These are phyloP conservation scores for Apodemia zela DNA, from an alignment of 2,888 invertebrate species.

Conservation along the genomic window DNA sequence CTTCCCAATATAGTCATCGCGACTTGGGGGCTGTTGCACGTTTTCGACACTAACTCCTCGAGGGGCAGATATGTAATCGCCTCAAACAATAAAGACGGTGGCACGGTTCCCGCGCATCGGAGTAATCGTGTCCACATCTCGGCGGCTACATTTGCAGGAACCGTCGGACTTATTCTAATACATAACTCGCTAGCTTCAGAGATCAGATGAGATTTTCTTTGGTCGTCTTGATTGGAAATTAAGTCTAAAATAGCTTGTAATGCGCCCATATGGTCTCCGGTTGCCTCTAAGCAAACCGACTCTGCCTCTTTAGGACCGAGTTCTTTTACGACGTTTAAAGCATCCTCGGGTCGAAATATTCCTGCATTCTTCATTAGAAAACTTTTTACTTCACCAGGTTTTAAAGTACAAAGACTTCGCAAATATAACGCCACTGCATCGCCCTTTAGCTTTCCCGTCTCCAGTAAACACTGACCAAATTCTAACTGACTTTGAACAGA, in stretches of 20 bases:
- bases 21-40: slow-evolving; percentile 43
- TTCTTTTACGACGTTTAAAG: slow-evolving; percentile 51
- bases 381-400: slow-evolving; percentile 45
- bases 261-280: slow-evolving; percentile 60
- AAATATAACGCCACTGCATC: slow-evolving; percentile 53
- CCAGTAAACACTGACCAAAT: slow-evolving; percentile 50
- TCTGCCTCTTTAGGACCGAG: slow-evolving; percentile 53
- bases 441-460: slow-evolving; percentile 47
- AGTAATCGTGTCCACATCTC: slow-evolving; percentile 54
- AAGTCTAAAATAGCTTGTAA: slow-evolving; percentile 51
- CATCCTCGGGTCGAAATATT: slow-evolving; percentile 62
- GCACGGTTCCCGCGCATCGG: slow-evolving; percentile 40
- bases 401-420: slow-evolving; percentile 47
- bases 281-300: slow-evolving; percentile 61
- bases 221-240: slow-evolving; percentile 33
- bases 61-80: slow-evolving; percentile 56
- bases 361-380: slow-evolving; percentile 55
- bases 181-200: slow-evolving; percentile 52
- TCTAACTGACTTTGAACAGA: slow-evolving; percentile 41
- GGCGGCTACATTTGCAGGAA: slow-evolving; percentile 43
- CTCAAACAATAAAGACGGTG: slow-evolving; percentile 52
- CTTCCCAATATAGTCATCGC: slow-evolving; percentile 45
- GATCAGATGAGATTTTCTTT: slow-evolving; percentile 36
- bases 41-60: slow-evolving; percentile 43
- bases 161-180: slow-evolving; percentile 48